Base-by-base conservation (phyloP, 2,797 vertebrate genomes). In the Pangasius mekongensis region DNA sequence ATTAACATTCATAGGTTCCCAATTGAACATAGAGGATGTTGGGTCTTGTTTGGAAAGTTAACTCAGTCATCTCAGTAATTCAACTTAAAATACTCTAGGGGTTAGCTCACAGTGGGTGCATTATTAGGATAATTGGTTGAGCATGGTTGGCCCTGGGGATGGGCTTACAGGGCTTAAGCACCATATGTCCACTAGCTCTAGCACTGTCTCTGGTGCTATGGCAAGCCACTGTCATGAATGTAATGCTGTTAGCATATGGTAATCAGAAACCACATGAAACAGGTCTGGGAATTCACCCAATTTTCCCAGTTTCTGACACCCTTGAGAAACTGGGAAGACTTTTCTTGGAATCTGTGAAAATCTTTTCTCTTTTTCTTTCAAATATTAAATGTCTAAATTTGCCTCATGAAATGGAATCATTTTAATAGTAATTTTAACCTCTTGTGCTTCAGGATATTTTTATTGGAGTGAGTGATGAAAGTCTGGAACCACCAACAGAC, bases 71-170 rank as follows among this genome's bases (percentile, higher is more conserved):
- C 83, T 84, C 66, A 84, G n/a, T 69, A 84, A 84, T 69, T 54
- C 47, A 84, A 54, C 64, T 33, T 69, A 54, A 84, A 69, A 69
- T 52, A 84, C 83, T 84, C 66, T 33, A 36, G 47, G 27, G 60
- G 9, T 52, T 49, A 5, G 49, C 18, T 54, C 64, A 36, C 83
- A 69, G 64, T 69, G 64, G 43, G 62, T 24, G 47, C 10, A 84
- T 84, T 18, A 69, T 84, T 84, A 84, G 64, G 64, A 69, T 84
- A 54, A 84, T 84, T 69, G 49, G 58, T 47, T 83, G 64, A 54
- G 47, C 64, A 54, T 84, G 27, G 82, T 30, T 69, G 64, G 62
- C 47, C 62, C 5, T 13, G 18, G 16, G 43, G 43, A 84, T 84
- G 27, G n/a, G n/a, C n/a, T 84, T 84, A 67, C 43, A 52, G n/a